A percentile compares a stretch with the other conserved stretches of the same genome.
Evolutionary conservation across 2,797 vertebrate genomes (phyloP).

Genomic region (Myoxocephalus aenaeus): DNA sequence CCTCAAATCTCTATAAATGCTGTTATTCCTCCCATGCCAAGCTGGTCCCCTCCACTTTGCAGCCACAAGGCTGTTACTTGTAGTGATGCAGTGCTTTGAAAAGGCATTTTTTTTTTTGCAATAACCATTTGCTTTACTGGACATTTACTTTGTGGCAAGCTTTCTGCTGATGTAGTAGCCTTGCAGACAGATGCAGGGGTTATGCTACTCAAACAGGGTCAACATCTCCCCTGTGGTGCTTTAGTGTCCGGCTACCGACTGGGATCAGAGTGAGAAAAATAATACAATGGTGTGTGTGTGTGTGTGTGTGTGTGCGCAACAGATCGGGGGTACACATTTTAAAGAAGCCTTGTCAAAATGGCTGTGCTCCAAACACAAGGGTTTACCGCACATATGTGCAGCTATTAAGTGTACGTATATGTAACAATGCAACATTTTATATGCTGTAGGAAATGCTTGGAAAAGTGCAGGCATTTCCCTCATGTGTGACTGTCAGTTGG

Average conservation of each 20-base stretch:
- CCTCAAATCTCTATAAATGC: neutral
- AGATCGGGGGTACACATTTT: conserved; percentile 36
- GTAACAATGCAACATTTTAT: conserved; percentile 8
- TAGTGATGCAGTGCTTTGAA: conserved; percentile 56
- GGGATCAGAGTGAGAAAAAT: conserved; percentile 35
- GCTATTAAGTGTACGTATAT: conserved; percentile 15
- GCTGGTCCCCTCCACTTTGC: neutral
- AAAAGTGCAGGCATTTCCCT: conserved; percentile 23
- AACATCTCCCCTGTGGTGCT: conserved; percentile 77
- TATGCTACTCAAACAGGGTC: conserved; percentile 77
- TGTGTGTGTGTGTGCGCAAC: neutral
- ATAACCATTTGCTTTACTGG: conserved; percentile 56
- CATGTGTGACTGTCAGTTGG: conserved; percentile 42
- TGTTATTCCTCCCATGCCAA: conserved; percentile 7
- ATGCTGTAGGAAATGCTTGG: neutral
- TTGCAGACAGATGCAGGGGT: conserved; percentile 75
- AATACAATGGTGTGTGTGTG: neutral
- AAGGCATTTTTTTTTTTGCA: conserved; percentile 55
- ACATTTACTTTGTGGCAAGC: conserved; percentile 67
- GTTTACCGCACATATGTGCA: conserved; percentile 27
- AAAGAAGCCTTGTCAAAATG: conserved; percentile 20
- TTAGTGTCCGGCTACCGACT: conserved; percentile 55
- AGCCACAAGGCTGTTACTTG: conserved; percentile 36
- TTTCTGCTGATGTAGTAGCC: conserved; percentile 70
- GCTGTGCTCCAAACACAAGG: conserved; percentile 26